Evolutionary conservation across 2,113 vertebrate species (phyloP).

Genomic region (Pangasianodon hypophthalmus): DNA sequence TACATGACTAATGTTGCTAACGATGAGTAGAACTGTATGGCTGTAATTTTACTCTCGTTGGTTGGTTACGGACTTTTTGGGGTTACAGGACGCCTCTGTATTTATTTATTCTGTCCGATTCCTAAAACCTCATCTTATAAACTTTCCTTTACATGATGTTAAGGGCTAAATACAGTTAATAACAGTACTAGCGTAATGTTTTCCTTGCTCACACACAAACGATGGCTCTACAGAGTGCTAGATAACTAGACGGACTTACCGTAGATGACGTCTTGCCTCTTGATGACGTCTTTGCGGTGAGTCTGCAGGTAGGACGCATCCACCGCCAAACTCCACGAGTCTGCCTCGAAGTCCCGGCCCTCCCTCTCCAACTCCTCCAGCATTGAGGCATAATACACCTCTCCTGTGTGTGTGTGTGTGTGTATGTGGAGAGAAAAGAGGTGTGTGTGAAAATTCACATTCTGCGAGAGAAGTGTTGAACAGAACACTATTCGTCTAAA

Average conservation of each 20-base stretch:
- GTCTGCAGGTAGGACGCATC: slow-evolving; percentile 86
- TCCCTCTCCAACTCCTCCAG: slow-evolving; percentile 87
- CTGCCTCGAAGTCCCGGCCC: slow-evolving; percentile 82
- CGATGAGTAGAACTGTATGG: no score
- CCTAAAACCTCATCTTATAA: no score
- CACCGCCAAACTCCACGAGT: slow-evolving; percentile 91
- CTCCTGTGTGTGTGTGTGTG: slow-evolving; percentile 62
- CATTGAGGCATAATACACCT: slow-evolving; percentile 82
- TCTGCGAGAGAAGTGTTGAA: neutral
- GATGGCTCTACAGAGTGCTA: neutral
- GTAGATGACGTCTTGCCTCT: slow-evolving; percentile 92
- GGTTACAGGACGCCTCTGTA: no score
- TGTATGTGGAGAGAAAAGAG: slow-evolving; percentile 25
- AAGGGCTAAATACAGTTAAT: no score
- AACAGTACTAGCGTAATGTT: no score
- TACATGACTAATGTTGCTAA: no score
- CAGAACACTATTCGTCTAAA: neutral
- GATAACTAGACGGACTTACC: slow-evolving; percentile 70
- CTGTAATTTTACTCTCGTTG: no score
- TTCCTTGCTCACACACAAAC: no score
- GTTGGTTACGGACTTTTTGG: no score
- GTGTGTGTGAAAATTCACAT: neutral
- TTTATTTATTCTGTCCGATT: no score
- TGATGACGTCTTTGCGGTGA: slow-evolving; percentile 91
- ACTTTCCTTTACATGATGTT: no score